A percentile compares a stretch with the other conserved stretches of the same genome.
phyloP scores from a whole-genome alignment of 2,113 vertebrate genomes.

The Hepsetus odoe region DNA sequence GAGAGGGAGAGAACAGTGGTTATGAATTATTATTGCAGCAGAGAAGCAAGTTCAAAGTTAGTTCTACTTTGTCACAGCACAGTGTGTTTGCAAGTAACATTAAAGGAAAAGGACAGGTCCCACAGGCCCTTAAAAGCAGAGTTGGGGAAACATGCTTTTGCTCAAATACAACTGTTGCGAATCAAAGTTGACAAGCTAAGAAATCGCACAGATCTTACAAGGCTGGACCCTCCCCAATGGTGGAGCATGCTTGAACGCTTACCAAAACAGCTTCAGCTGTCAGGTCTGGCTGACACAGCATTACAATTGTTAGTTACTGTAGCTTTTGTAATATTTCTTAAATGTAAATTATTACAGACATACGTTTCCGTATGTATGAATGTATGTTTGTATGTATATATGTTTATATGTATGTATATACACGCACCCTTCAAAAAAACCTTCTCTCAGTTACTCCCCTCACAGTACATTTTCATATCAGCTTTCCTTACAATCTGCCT shows the following conservation, averaged over 20 bases:
- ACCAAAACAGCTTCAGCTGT: constrained; percentile 75
- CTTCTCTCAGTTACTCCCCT: no score
- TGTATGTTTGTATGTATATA: not conserved
- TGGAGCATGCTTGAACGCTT: constrained; percentile 69
- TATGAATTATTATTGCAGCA: constrained; percentile 38
- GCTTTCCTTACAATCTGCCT: no score
- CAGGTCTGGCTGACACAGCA: not conserved
- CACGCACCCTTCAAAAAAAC: no score
- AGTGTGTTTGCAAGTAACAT: constrained; percentile 38
- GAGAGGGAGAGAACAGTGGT: not conserved
- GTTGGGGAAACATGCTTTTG: constrained; percentile 63
- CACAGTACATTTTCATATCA: no score
- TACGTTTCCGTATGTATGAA: no score
- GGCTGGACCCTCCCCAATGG: constrained; percentile 64
- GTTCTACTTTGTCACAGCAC: constrained; percentile 60
- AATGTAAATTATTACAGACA: no score
- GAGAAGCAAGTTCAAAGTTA: constrained; percentile 37
- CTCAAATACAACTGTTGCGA: constrained; percentile 64
- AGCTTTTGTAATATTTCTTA: not conserved
- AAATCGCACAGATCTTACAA: constrained; percentile 62
- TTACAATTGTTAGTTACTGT: not conserved
- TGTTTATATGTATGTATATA: no score
- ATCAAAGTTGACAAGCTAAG: constrained; percentile 71
- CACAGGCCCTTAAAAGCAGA: constrained; percentile 45
- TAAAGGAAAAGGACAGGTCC: constrained; percentile 45